Evolutionary conservation across 2,888 invertebrate genomes (phyloP), one percentile per base, ranked within the genome.

Genomic region (Linyphia triangularis): DNA sequence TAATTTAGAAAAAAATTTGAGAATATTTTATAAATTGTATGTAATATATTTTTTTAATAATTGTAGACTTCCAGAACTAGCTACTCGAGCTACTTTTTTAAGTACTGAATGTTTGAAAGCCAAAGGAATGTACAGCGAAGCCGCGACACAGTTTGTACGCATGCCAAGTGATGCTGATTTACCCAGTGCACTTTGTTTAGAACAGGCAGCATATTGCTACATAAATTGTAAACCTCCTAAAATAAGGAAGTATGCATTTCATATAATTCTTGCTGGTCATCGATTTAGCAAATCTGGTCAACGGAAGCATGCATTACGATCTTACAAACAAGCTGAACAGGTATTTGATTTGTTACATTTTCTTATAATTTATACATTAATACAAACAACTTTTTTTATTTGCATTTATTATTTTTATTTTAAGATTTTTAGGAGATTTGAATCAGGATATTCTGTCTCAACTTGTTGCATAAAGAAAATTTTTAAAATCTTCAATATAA

Each of bases 121-220:
- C 61, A 94, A 96, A 57, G 95, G 95, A 43, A 94, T 96, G 91
- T 96, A 95, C 92, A 96, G 96, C 13, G 99, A 99, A 92, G 98
- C 99, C n/a, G 98, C 99, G 0, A 96, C 96, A 92, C 97, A 98
- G 92, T 95, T 98, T 73, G 97, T 98, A 91, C 95, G 98, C 89
- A 97, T 99, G 96, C 98, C 98, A 10, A 97, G 97, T 91, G 98
- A 99, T 93, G 99, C 98, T n/a, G 99, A 99, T 93, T 94, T 99
- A 82, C 95, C 98, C 83, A 98, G 98, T 90, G 99, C 98, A 7
- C 94, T 99, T 92, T 93, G 99, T 81, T 94, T 99, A 72, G 99
- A 99, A 93, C 98, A 99, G 93, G 98, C 99, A 0, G 96, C 99
- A 0, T 96, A 98, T 92, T 97, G 98, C 92, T 99, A 97, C 92